Percentiles rank a stretch among this genome's conserved stretches.
Conservation (phyloP, 2,888 invertebrate species). For the Aspidiotus destructor region DNA sequence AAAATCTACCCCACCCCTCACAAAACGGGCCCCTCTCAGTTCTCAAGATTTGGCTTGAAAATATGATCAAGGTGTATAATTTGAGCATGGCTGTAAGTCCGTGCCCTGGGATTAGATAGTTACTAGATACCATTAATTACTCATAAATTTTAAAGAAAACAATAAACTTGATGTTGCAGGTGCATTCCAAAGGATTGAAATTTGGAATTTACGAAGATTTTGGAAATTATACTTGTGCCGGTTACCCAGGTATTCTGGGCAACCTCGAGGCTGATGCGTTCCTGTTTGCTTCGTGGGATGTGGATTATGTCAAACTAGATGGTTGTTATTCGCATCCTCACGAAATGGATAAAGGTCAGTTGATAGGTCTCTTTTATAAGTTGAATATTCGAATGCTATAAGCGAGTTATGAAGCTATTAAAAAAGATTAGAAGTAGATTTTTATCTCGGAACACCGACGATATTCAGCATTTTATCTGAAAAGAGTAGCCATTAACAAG, state of each 20-base stretch:
- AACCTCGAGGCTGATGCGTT: conserved; percentile 77
- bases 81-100: too few relatives aligned
- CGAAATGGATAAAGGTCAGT: conserved; percentile 68
- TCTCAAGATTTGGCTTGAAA: too few relatives aligned
- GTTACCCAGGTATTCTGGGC: conserved; percentile 87
- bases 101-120: not conserved
- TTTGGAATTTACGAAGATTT: conserved; percentile 97
- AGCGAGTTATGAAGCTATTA: too few relatives aligned
- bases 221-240: conserved; percentile 93
- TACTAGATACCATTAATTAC: not conserved
- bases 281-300: conserved; percentile 90
- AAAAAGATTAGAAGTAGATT: too few relatives aligned
- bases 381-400: too few relatives aligned
- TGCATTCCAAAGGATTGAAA: conserved; percentile 85
- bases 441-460: too few relatives aligned
- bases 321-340: conserved; percentile 87
- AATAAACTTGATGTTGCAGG: conserved; percentile 47
- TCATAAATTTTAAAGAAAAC: not conserved
- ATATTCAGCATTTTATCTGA: too few relatives aligned
- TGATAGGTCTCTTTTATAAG: too few relatives aligned
- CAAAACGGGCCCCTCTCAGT: too few relatives aligned
- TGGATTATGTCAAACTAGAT: conserved; percentile 94
- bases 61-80: too few relatives aligned
- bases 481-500: too few relatives aligned
- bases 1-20: too few relatives aligned